A percentile compares a stretch with the other conserved stretches of the same genome.
phyloP scores from a whole-genome alignment of 2,888 invertebrate genomes.

The Agapostemon virescens region DNA sequence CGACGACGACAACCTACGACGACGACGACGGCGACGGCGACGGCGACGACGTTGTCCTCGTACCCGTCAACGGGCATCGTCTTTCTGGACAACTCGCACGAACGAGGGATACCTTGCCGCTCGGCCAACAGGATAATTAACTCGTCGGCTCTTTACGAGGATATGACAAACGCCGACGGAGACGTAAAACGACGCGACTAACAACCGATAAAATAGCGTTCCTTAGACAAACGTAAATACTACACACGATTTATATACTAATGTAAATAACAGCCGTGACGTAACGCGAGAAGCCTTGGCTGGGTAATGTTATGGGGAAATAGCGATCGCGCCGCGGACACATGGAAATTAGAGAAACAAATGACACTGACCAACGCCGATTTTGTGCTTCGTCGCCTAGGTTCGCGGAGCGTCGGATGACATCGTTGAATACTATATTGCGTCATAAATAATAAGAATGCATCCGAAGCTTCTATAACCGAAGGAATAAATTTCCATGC shows the following conservation, averaged over 20 bases:
- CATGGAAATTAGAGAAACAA: not conserved
- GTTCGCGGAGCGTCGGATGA: too few relatives aligned
- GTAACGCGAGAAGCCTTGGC: not conserved
- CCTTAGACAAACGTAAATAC: not conserved
- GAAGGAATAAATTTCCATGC: too few relatives aligned
- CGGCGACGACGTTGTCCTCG: not conserved
- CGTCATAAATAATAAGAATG: too few relatives aligned
- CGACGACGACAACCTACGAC: not conserved
- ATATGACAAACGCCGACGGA: not conserved
- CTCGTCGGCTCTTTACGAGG: not conserved
- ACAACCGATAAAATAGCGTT: constrained; percentile 1
- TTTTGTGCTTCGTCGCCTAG: not conserved
- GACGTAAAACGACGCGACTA: constrained; percentile 2
- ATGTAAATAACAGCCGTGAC: not conserved
- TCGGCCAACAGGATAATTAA: not conserved
- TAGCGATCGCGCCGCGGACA: not conserved
- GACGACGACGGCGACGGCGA: not conserved
- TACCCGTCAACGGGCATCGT: not conserved
- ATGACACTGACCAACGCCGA: not conserved
- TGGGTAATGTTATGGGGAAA: not conserved
- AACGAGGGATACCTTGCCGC: not conserved
- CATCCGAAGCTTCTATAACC: too few relatives aligned
- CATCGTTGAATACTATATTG: too few relatives aligned
- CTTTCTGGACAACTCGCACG: not conserved
- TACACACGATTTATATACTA: not conserved